Evolutionary conservation across 2,797 vertebrate genomes (phyloP), one percentile per base, ranked within the genome.

Genomic region (Gymnodraco acuticeps): DNA sequence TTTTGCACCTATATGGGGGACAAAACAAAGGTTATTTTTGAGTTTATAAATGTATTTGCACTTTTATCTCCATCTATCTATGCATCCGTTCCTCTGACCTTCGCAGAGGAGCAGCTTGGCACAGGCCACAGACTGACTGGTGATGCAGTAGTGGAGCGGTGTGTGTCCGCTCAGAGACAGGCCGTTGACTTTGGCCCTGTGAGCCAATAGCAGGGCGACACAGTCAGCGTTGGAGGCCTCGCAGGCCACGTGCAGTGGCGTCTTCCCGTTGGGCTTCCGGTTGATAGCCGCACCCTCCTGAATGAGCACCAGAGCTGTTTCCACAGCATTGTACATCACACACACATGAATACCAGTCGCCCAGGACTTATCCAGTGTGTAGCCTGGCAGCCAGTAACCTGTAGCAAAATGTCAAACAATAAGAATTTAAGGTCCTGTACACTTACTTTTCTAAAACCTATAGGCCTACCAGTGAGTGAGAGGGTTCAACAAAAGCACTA

Each of bases 331-430:
- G 58, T 97, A 94, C 94, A 98, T 94, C 82, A 97, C 96, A 19
- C 97, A 96, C 5, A 99, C 93, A 16, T 99, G 98, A 59, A 99
- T 90, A 3, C 95, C 98, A 65, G 97, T 98, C 0, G 97, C 97
- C 97, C 98, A 99, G 7, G 98, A 99, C 67, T 92, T 96, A 80
- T 98, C 97, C 81, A 99, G 83, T 85, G 98, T 98, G 87, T 99
- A 95, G 75, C 95, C 96, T 13, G 98, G 98, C 70, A 99, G 81
- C 98, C 98, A 99, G 73, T 97, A 98, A 61, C 98, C 98, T 99
- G 71, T 0, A 74, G 46, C 3, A 58, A 20, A 73, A 12, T 13
- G n/a, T 72, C 4, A 76, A 56, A n/a, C 12, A 4, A 27, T 27
- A 27, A 5, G 4, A 5, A 5, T 27, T 27, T 5, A 27, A 27